These are phyloP conservation scores for Sinosuthora webbiana DNA, from an alignment of 2,113 vertebrate species.

Conservation along the genomic window DNA sequence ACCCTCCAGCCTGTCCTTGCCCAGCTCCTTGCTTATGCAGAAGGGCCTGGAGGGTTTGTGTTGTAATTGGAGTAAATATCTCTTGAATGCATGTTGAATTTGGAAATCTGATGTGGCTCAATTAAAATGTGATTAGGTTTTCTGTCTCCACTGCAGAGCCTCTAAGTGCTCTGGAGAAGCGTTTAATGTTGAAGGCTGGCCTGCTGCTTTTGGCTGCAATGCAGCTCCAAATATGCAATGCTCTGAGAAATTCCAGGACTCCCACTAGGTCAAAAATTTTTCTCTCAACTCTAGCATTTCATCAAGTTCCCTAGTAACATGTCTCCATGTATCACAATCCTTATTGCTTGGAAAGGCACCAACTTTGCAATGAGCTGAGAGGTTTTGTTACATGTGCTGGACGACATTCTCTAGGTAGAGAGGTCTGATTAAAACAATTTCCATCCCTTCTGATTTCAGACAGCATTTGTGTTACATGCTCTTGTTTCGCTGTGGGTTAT, in stretches of 20 bases:
- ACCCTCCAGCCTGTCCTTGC: not conserved
- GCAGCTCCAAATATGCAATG: conserved; percentile 29
- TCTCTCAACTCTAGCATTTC: conserved; percentile 35
- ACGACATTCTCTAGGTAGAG: not conserved
- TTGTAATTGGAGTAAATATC: not conserved
- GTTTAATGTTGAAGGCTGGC: conserved; percentile 41
- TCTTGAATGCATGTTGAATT: conserved; percentile 34
- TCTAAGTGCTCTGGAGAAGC: conserved; percentile 35
- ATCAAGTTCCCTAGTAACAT: conserved; percentile 12
- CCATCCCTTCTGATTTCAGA: not conserved
- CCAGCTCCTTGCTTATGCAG: not conserved
- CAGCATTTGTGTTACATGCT: not conserved
- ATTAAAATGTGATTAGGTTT: conserved; percentile 58
- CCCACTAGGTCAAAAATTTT: conserved; percentile 20
- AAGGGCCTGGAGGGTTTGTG: not conserved
- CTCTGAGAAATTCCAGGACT: conserved; percentile 66
- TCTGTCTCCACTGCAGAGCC: conserved; percentile 51
- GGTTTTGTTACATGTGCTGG: not conserved
- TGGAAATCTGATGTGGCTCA: conserved; percentile 49
- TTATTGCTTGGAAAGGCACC: conserved; percentile 46
- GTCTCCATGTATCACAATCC: not conserved
- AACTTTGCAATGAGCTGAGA: not conserved
- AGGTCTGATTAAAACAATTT: not conserved
- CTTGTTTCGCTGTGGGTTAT: not conserved
- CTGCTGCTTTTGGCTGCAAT: conserved; percentile 53